phyloP scores from a whole-genome alignment of 2,113 vertebrate genomes.

The Salminus brasiliensis region DNA sequence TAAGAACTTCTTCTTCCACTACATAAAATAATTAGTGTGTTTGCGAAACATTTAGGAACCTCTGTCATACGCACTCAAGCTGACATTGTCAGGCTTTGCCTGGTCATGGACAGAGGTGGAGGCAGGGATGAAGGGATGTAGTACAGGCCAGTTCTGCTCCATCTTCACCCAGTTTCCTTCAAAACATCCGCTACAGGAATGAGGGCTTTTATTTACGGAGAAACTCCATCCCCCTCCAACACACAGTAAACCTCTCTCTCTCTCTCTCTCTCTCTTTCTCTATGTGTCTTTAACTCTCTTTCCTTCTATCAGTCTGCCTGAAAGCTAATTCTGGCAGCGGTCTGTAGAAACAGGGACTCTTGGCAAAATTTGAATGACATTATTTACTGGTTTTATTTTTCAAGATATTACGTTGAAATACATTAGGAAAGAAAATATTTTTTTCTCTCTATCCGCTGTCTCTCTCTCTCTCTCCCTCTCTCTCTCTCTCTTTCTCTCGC shows the following conservation, averaged over 20 bases:
- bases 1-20: too few species aligned
- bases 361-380: too few species aligned
- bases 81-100: too few species aligned
- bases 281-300: constrained; percentile 38
- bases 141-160: constrained; percentile 64
- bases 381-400: too few species aligned
- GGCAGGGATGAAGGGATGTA: constrained; percentile 45
- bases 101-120: background rate
- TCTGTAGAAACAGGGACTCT: too few species aligned
- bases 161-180: constrained; percentile 77
- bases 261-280: background rate
- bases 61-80: too few species aligned
- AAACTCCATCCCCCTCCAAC: constrained; percentile 22
- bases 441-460: constrained; percentile 26
- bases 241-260: background rate
- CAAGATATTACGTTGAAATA: too few species aligned
- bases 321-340: too few species aligned
- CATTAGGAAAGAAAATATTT: too few species aligned
- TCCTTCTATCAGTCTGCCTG: background rate
- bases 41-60: too few species aligned
- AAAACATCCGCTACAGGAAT: constrained; percentile 84
- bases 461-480: constrained; percentile 33
- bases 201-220: constrained; percentile 73
- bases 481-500: constrained; percentile 13
- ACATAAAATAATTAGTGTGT: too few species aligned